Conservation (phyloP, 2,797 vertebrate species). For the Ciconia nigra region DNA sequence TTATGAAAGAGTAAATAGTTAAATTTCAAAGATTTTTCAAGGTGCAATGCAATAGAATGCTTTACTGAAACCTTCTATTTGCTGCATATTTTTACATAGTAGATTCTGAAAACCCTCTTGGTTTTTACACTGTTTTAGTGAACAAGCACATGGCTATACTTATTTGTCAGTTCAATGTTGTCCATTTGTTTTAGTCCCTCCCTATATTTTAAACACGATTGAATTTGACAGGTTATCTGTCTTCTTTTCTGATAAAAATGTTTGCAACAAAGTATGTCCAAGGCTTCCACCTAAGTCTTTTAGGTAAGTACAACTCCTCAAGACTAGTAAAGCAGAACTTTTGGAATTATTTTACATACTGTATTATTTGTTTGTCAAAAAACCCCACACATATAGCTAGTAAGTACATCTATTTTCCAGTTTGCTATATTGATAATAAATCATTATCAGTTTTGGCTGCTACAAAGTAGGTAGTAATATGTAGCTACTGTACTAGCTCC, state of each 20-base stretch:
- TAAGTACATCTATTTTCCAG: background rate
- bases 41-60: rapidly evolving
- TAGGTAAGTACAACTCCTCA: background rate
- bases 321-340: background rate
- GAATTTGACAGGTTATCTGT: background rate
- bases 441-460: background rate
- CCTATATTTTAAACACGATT: background rate
- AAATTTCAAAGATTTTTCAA: background rate
- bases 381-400: background rate
- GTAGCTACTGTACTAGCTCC: background rate
- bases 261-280: background rate
- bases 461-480: background rate
- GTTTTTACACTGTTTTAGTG: background rate
- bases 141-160: background rate
- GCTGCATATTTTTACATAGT: background rate
- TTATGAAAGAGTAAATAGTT: background rate
- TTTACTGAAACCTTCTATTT: background rate
- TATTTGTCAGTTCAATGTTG: background rate
- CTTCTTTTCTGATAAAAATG: background rate
- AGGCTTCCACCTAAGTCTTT: background rate
- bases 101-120: background rate
- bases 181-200: background rate
- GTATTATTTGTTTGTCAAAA: background rate
- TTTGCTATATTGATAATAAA: background rate
- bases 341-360: background rate